phyloP scores from a whole-genome alignment of 2,113 vertebrate species.

The Nyctereutes procyonoides region DNA sequence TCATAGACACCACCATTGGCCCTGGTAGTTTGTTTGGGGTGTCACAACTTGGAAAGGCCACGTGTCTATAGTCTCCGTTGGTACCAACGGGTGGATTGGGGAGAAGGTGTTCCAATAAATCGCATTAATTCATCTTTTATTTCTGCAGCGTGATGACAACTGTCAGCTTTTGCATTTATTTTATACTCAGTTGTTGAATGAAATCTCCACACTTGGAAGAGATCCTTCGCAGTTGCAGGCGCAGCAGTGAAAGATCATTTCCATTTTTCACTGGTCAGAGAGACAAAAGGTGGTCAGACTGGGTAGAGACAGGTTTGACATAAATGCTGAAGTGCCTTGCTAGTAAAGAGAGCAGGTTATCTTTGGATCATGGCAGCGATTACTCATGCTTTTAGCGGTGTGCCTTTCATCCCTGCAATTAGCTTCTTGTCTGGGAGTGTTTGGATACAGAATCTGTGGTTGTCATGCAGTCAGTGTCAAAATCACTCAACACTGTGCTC shows the following conservation, averaged over 20 bases:
- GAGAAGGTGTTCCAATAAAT: conserved; percentile 6
- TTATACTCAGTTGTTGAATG: neutral
- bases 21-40: neutral
- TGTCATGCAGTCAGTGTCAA: conserved; percentile 62
- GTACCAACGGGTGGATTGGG: neutral
- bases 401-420: conserved; percentile 65
- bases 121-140: conserved; percentile 32
- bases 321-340: neutral
- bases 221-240: neutral
- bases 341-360: neutral
- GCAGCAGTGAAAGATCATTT: neutral
- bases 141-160: conserved; percentile 11
- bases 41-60: neutral
- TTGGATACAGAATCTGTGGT: conserved; percentile 65
- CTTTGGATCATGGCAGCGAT: neutral
- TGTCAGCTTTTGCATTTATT: conserved; percentile 26
- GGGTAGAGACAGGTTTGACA: neutral
- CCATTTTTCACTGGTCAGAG: neutral
- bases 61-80: neutral
- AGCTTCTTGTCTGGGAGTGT: conserved; percentile 66
- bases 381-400: conserved; percentile 14
- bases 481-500: conserved; percentile 77
- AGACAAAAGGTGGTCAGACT: conserved; percentile 49
- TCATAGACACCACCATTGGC: neutral
- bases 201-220: neutral